Evolutionary conservation across 2,888 invertebrate species (phyloP).

Genomic region (Gymnoscelis rufifasciata): DNA sequence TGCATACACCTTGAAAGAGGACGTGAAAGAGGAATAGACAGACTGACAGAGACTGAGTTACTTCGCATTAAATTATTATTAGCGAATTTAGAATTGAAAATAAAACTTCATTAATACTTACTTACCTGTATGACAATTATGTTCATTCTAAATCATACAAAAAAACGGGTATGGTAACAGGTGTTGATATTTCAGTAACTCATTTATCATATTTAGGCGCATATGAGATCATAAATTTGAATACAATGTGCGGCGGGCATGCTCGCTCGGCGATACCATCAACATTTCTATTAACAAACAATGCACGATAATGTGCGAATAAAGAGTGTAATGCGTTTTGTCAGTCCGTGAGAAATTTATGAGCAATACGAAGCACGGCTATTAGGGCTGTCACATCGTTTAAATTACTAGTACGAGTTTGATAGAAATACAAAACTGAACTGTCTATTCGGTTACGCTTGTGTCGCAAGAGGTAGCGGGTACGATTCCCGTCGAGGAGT

Average conservation of each 20-base stretch:
- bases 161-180: neutral
- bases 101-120: too few species aligned
- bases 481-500: too few species aligned
- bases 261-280: conserved; percentile 53
- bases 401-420: too few species aligned
- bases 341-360: conserved; percentile 61
- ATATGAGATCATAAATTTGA: conserved; percentile 15
- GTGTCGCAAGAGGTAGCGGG: too few species aligned
- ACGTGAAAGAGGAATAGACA: too few species aligned
- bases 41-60: too few species aligned
- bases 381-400: conserved; percentile 21
- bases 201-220: conserved; percentile 1
- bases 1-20: too few species aligned
- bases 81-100: too few species aligned
- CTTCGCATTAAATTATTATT: too few species aligned
- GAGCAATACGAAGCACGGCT: conserved; percentile 23
- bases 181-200: neutral
- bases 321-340: conserved; percentile 58
- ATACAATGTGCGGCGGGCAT: conserved; percentile 26
- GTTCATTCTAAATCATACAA: neutral
- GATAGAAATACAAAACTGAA: too few species aligned
- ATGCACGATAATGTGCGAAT: conserved; percentile 52
- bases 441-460: too few species aligned
- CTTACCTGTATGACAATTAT: too few species aligned
- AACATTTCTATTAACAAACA: conserved; percentile 59